Percentiles rank a stretch among this genome's conserved stretches.
phyloP scores from a whole-genome alignment of 2,888 invertebrate genomes.

The Dicyrtomina minuta region DNA sequence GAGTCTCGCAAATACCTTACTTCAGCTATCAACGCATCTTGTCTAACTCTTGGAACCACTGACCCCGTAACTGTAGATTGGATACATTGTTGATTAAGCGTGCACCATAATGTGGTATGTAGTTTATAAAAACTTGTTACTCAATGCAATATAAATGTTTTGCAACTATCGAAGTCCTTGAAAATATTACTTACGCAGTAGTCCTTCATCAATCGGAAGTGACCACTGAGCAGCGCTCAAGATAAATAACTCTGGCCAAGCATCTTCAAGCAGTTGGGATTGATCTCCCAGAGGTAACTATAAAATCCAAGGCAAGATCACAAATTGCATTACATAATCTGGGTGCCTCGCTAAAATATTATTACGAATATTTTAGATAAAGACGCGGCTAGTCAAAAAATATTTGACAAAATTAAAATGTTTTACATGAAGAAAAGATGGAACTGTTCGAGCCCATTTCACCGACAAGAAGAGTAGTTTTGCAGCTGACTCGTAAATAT shows the following conservation, averaged over 20 bases:
- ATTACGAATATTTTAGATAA: too few relatives aligned
- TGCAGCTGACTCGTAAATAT: slow-evolving; percentile 70
- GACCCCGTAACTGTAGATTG: slow-evolving; percentile 56
- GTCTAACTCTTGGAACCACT: slow-evolving; percentile 61
- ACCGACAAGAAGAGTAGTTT: slow-evolving; percentile 75
- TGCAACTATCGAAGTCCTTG: too few relatives aligned
- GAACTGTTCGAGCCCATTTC: slow-evolving; percentile 77
- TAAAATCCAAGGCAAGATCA: slow-evolving; percentile 48
- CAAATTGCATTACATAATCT: too few relatives aligned
- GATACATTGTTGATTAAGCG: background rate
- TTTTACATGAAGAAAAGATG: slow-evolving; percentile 56
- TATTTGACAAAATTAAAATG: too few relatives aligned
- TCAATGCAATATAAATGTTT: too few relatives aligned
- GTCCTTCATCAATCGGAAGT: slow-evolving; percentile 64
- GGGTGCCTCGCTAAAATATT: too few relatives aligned
- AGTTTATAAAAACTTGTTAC: too few relatives aligned
- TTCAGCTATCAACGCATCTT: slow-evolving; percentile 62
- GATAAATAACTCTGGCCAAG: slow-evolving; percentile 82
- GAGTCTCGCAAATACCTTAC: slow-evolving; percentile 66
- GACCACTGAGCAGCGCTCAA: slow-evolving; percentile 80
- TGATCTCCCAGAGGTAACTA: slow-evolving; percentile 72
- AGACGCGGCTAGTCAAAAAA: too few relatives aligned
- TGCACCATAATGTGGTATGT: too few relatives aligned
- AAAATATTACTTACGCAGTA: slow-evolving; percentile 20
- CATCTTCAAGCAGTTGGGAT: slow-evolving; percentile 70